phyloP scores from a whole-genome alignment of 1,140 invertebrate species.

The Polypedilum pembai region DNA sequence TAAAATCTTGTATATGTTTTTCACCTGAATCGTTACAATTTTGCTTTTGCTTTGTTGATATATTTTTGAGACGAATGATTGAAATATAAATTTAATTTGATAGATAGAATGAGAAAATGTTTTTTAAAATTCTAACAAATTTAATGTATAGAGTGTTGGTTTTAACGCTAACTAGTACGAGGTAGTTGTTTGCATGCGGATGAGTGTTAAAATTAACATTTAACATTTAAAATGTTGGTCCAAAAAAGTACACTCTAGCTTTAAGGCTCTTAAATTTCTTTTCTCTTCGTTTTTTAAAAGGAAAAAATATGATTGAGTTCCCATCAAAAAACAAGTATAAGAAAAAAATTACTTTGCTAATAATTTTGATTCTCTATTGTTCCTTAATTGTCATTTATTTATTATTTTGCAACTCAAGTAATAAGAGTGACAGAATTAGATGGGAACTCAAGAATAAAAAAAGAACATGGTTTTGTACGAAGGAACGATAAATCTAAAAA shows the following conservation, averaged over 20 bases:
- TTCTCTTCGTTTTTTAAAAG: neutral
- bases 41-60: neutral
- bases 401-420: no score
- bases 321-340: neutral
- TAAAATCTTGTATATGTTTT: neutral
- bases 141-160: neutral
- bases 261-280: neutral
- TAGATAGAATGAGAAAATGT: neutral
- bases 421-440: neutral
- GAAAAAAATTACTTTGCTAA: neutral
- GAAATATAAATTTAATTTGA: no score
- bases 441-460: neutral
- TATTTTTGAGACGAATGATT: no score
- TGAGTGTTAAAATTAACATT: neutral
- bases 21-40: slow-evolving; percentile 17
- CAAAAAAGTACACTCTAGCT: neutral
- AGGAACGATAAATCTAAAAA: neutral
- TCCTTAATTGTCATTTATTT: no score
- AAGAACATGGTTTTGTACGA: neutral
- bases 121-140: neutral
- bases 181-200: slow-evolving; percentile 22
- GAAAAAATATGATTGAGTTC: neutral
- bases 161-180: slow-evolving; percentile 1
- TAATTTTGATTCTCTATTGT: no score
- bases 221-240: slow-evolving; percentile 4